phyloP scores from a whole-genome alignment of 30 jellyfish, hydroid and myxozoan species.

The Phacellophora camtschatica region DNA sequence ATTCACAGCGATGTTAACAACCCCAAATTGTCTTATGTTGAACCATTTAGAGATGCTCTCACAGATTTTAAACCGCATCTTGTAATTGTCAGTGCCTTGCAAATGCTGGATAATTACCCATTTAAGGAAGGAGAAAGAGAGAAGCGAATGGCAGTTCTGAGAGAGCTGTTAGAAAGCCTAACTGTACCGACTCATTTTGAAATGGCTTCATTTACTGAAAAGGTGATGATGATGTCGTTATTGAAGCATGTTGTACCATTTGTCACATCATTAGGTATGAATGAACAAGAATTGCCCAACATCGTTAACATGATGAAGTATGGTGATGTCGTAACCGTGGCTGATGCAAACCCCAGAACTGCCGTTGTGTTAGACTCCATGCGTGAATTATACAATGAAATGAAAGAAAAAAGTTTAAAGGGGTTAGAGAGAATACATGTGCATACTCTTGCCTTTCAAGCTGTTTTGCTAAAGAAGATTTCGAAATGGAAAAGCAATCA shows the following conservation, averaged over 20 bases:
- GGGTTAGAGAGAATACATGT: constrained; percentile 87
- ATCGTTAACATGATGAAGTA: constrained; percentile 76
- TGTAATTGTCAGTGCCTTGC: constrained; percentile 82
- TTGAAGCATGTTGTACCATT: constrained; percentile 80
- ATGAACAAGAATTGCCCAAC: constrained; percentile 93
- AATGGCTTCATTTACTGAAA: constrained; percentile 95
- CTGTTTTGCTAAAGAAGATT: constrained; percentile 46
- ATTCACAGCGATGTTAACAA: constrained; percentile 82
- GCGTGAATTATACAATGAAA: constrained; percentile 53
- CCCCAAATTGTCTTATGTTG: constrained; percentile 70
- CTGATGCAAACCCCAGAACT: constrained; percentile 89
- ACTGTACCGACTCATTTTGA: constrained; percentile 74
- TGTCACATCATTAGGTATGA: constrained; percentile 90
- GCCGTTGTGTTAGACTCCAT: constrained; percentile 77
- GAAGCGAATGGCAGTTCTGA: constrained; percentile 63
- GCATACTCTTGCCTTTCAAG: constrained; percentile 90
- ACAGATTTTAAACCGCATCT: constrained; percentile 54
- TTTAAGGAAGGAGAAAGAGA: constrained; percentile 81
- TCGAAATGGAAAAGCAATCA: constrained; percentile 72
- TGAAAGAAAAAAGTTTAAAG: constrained; percentile 49
- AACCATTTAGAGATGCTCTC: constrained; percentile 44
- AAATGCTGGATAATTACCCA: constrained; percentile 89
- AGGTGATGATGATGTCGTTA: constrained; percentile 81
- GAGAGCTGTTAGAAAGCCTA: constrained; percentile 56
- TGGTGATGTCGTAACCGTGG: constrained; percentile 72